Percentiles rank a stretch among this genome's conserved stretches.
Conservation (phyloP, 2,113 vertebrate species). For the Daphoenositta chrysoptera region DNA sequence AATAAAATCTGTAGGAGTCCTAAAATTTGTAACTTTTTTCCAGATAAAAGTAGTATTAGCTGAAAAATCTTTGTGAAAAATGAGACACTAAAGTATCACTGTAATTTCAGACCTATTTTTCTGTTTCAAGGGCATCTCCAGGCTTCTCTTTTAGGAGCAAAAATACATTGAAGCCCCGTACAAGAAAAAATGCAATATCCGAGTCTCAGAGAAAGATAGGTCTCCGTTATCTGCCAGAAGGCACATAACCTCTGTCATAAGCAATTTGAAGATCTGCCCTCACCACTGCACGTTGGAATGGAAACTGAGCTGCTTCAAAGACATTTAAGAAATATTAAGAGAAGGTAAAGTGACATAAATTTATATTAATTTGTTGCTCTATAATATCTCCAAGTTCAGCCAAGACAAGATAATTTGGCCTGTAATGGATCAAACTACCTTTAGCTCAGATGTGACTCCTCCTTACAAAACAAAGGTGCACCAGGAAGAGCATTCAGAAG, state of each 20-base stretch:
- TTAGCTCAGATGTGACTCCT: neutral
- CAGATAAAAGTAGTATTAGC: neutral
- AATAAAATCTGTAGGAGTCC: neutral
- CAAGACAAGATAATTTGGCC: neutral
- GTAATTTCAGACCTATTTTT: neutral
- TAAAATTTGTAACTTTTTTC: neutral
- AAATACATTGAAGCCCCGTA: neutral
- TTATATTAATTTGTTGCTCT: neutral
- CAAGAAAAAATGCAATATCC: neutral
- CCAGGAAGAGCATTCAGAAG: neutral
- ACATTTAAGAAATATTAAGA: neutral
- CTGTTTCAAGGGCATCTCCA: neutral
- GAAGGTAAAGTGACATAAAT: neutral
- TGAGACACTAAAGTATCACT: neutral
- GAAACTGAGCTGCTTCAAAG: neutral
- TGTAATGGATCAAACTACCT: neutral
- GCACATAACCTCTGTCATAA: constrained; percentile 20
- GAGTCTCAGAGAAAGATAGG: neutral
- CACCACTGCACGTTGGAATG: neutral
- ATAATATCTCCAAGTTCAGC: neutral
- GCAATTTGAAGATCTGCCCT: constrained; percentile 19
- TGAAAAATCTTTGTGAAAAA: neutral
- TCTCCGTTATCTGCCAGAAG: constrained; percentile 5
- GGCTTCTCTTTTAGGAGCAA: neutral
- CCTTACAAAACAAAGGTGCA: neutral